Percentiles rank a stretch among this genome's conserved stretches.
Evolutionary conservation across 2,113 vertebrate genomes (phyloP).

Genomic region (Microcebus griseorufus): DNA sequence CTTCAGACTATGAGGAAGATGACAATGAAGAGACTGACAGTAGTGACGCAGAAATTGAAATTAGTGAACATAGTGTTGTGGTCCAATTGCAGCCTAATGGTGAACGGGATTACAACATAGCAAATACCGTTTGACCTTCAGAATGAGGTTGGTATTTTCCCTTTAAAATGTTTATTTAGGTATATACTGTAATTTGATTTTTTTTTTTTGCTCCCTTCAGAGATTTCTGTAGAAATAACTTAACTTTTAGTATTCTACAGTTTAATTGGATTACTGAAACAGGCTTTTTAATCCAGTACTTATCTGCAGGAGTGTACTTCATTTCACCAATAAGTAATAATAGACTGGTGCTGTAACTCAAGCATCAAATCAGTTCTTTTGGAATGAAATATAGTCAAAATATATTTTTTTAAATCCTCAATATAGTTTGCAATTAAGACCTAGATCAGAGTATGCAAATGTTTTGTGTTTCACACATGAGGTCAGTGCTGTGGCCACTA

Average conservation of each 20-base stretch:
- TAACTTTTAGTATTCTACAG: slow-evolving; percentile 80
- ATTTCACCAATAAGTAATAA: slow-evolving; percentile 67
- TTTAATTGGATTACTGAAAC: slow-evolving; percentile 79
- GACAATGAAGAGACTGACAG: slow-evolving; percentile 89
- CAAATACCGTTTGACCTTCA: slow-evolving; percentile 85
- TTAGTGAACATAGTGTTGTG: slow-evolving; percentile 89
- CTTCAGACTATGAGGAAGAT: slow-evolving; percentile 94
- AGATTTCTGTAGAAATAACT: slow-evolving; percentile 82
- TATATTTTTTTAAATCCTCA: slow-evolving; percentile 28
- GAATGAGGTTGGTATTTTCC: slow-evolving; percentile 42
- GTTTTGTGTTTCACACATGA: slow-evolving; percentile 70
- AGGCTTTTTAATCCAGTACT: slow-evolving; percentile 76
- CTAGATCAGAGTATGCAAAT: slow-evolving; percentile 14
- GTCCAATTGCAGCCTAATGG: slow-evolving; percentile 93
- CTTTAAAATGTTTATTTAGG: slow-evolving; percentile 75
- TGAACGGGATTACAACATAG: slow-evolving; percentile 82
- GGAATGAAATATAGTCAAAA: slow-evolving; percentile 76
- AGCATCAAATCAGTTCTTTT: slow-evolving; percentile 64
- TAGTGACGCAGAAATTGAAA: slow-evolving; percentile 89
- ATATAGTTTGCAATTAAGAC: slow-evolving; percentile 35
- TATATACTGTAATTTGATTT: slow-evolving; percentile 69
- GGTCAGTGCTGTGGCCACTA: slow-evolving; percentile 69
- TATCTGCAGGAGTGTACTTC: slow-evolving; percentile 72
- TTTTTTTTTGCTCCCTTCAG: slow-evolving; percentile 77
- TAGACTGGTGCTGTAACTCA: slow-evolving; percentile 66